Percentiles rank a stretch among this genome's conserved stretches.
Conservation (phyloP, 2,888 invertebrate genomes). For the Nemotelus nigrinus region DNA sequence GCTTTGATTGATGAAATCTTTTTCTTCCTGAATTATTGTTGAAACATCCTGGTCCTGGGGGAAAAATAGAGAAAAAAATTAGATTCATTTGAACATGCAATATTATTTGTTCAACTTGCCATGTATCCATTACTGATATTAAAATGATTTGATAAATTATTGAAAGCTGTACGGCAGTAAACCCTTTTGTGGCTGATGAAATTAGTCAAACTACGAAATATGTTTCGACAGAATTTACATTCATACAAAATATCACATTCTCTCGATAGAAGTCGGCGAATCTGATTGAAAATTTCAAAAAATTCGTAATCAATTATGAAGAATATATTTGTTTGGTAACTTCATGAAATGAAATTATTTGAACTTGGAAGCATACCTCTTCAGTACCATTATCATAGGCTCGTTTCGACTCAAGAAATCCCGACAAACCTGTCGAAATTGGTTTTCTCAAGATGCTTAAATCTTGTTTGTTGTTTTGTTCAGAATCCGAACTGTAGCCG, state of each 20-base stretch:
- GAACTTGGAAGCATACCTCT: conserved; percentile 68
- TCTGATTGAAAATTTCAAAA: conserved; percentile 64
- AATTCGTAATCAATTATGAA: conserved; percentile 17
- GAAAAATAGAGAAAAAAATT: conserved; percentile 31
- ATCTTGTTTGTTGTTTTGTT: conserved; percentile 66
- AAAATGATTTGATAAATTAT: conserved; percentile 59
- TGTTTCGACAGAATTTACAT: conserved; percentile 85
- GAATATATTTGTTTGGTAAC: conserved; percentile 6
- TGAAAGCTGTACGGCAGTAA: conserved; percentile 76
- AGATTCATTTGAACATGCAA: conserved; percentile 55
- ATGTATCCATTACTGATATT: conserved; percentile 65
- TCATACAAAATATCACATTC: conserved; percentile 92
- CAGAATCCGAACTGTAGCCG: conserved; percentile 58
- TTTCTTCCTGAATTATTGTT: conserved; percentile 67
- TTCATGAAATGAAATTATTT: conserved; percentile 20
- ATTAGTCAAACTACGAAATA: conserved; percentile 88
- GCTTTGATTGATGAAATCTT: conserved; percentile 61
- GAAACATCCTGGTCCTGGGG: conserved; percentile 61
- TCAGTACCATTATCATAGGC: conserved; percentile 79
- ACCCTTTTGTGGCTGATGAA: conserved; percentile 89
- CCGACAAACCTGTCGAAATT: conserved; percentile 74
- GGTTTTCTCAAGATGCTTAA: conserved; percentile 72
- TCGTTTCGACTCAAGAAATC: conserved; percentile 76
- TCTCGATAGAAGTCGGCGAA: conserved; percentile 76
- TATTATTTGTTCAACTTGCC: conserved; percentile 49